Conservation (phyloP, 2,888 invertebrate species). For the Amphipyra tragopoginis region DNA sequence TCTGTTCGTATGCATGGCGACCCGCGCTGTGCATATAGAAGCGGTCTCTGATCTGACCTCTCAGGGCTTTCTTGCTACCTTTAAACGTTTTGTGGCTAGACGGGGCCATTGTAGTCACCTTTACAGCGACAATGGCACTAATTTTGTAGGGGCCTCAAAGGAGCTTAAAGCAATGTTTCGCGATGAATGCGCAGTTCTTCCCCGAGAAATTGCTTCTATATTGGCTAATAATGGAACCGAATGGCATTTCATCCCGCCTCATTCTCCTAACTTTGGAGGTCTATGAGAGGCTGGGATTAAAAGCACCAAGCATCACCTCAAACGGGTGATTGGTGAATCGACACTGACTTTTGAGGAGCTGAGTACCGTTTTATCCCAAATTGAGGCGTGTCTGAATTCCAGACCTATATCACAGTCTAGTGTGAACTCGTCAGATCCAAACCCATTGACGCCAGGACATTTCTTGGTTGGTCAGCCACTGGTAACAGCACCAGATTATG, state of each 20-base stretch:
- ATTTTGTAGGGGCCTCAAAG: background rate
- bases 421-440: too few species aligned
- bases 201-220: too few species aligned
- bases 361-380: background rate
- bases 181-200: too few species aligned
- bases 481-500: too few species aligned
- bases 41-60: constrained; percentile 57
- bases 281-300: background rate
- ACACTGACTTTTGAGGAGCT: constrained; percentile 5
- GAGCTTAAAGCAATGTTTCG: background rate
- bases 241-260: background rate
- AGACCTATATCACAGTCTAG: background rate
- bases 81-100: background rate
- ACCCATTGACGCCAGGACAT: too few species aligned
- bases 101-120: background rate
- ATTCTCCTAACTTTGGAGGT: background rate
- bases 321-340: background rate
- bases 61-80: constrained; percentile 49
- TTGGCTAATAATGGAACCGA: background rate
- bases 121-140: background rate
- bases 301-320: background rate
- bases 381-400: constrained; percentile 13
- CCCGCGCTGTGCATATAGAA: constrained; percentile 63
- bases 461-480: too few species aligned
- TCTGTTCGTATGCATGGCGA: too few species aligned